phyloP scores from a whole-genome alignment of 37 sponge, comb jelly and placozoan species.

The Axinella damicornis region DNA sequence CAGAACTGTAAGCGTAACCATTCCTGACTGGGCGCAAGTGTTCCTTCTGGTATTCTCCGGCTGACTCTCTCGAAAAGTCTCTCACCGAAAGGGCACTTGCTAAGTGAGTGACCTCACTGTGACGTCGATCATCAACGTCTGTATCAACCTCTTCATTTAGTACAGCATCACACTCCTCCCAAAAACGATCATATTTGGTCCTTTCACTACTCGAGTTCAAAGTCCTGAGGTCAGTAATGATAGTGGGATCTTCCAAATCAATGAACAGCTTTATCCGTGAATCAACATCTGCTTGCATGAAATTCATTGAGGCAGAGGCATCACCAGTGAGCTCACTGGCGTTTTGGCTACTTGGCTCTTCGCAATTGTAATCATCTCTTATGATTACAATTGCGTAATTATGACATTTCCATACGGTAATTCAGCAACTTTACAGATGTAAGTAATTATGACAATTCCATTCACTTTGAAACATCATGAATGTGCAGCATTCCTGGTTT shows the following conservation, averaged over 20 bases:
- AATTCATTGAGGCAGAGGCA: conserved; percentile 13
- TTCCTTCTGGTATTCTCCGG: conserved; percentile 17
- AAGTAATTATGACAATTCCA: no score
- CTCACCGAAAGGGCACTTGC: conserved; percentile 11
- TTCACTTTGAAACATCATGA: no score
- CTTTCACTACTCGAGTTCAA: background rate
- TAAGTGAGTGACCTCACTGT: conserved; percentile 40
- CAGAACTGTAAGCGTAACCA: conserved; percentile 57
- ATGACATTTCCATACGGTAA: no score
- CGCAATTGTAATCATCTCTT: no score
- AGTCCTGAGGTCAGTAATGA: no score
- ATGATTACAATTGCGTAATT: no score
- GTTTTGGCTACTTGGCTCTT: no score
- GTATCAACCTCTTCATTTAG: conserved; percentile 50
- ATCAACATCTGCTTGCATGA: conserved; percentile 28
- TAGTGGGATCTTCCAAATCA: conserved; percentile 8
- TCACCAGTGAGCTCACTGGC: conserved; percentile 57
- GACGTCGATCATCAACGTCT: conserved; percentile 64
- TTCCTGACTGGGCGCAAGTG: conserved; percentile 22
- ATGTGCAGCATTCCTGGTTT: no score
- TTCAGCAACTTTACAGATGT: no score
- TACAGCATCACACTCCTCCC: conserved; percentile 47
- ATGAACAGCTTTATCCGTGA: conserved; percentile 8
- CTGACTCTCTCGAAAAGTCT: conserved; percentile 18
- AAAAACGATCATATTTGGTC: conserved; percentile 28